phyloP scores from a whole-genome alignment of 2,113 vertebrate species.

The Sakesphorus luctuosus region DNA sequence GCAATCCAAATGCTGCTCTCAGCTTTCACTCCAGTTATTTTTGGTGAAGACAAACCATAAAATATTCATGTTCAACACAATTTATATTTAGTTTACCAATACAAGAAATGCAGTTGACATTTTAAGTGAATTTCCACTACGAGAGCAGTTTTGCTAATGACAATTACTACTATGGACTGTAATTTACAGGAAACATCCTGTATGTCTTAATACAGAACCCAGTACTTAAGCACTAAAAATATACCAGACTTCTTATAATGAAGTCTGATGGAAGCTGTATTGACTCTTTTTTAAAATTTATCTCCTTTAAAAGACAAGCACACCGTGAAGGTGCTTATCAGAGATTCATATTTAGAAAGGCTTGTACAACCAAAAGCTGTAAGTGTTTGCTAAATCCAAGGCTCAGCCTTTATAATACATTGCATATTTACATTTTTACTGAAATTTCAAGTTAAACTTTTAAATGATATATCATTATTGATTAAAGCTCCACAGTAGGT shows the following conservation, averaged over 20 bases:
- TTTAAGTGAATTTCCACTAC: not conserved
- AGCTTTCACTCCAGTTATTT: not conserved
- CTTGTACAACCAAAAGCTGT: not conserved
- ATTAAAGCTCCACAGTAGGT: not conserved
- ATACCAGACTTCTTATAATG: not conserved
- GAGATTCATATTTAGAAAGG: not conserved
- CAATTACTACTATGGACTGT: not conserved
- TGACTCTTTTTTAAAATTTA: not conserved
- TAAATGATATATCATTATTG: not conserved
- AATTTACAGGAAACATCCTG: not conserved
- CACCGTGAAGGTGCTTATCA: not conserved
- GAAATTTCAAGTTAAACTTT: not conserved
- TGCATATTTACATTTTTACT: not conserved
- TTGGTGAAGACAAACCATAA: not conserved
- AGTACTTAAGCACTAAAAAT: not conserved
- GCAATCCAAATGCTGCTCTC: not conserved
- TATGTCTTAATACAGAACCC: not conserved
- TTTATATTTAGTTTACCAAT: not conserved
- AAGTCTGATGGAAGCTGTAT: not conserved
- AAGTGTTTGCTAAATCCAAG: not conserved
- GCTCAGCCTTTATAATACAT: not conserved
- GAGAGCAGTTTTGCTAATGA: not conserved
- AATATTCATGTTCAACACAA: not conserved
- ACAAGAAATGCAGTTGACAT: not conserved
- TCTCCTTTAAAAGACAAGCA: not conserved